phyloP scores from a whole-genome alignment of 1,140 invertebrate genomes.

The Sycophaga agraensis region DNA sequence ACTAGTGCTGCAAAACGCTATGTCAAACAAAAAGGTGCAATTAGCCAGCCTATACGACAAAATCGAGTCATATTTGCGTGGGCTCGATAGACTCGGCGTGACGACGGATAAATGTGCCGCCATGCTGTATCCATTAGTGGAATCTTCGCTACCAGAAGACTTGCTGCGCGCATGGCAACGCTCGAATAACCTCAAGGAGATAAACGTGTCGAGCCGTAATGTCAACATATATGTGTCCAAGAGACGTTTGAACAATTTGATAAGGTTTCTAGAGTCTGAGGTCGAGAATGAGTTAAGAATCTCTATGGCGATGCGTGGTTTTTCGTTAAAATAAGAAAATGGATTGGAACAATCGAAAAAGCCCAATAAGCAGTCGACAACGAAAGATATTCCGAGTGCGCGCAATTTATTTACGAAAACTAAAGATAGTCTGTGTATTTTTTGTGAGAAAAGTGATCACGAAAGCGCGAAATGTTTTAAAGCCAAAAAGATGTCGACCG shows the following conservation, averaged over 20 bases:
- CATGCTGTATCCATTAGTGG: conserved; percentile 17
- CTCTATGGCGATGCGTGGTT: neutral
- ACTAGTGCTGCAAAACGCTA: too few species aligned
- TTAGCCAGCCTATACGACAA: too few species aligned
- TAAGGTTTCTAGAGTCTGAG: neutral
- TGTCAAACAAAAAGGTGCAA: too few species aligned
- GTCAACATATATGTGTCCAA: too few species aligned
- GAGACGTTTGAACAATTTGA: neutral
- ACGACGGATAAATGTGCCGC: conserved; percentile 27
- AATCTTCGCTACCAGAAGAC: too few species aligned
- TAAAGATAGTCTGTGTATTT: neutral
- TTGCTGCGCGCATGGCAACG: too few species aligned
- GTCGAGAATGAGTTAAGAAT: too few species aligned
- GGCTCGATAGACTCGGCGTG: conserved; percentile 7
- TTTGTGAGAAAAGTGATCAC: neutral
- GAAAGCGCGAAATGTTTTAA: neutral
- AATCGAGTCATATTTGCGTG: too few species aligned
- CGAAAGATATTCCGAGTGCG: neutral
- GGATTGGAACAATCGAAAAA: neutral
- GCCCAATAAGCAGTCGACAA: neutral
- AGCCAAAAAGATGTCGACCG: neutral
- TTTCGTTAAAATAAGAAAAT: neutral
- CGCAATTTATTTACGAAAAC: neutral
- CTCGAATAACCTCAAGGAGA: too few species aligned
- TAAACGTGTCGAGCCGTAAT: too few species aligned